These are phyloP conservation scores for Alloscopus bannaensis DNA, from an alignment of 2,888 invertebrate genomes.

Conservation along the genomic window DNA sequence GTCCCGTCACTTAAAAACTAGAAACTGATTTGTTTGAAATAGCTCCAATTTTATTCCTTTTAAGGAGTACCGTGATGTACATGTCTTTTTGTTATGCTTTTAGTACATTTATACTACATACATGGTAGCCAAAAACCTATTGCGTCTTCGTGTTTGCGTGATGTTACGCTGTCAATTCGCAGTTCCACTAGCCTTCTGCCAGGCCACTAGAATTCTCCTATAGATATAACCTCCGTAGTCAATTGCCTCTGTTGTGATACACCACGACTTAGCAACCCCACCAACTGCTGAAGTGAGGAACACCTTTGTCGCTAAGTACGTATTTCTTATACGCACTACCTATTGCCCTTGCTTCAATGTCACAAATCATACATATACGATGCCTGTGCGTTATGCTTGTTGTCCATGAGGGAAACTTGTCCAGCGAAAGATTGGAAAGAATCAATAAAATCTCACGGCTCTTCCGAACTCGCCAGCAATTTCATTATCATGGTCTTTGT, in stretches of 20 bases:
- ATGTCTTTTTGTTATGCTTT: no score
- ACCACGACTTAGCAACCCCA: slow-evolving; percentile 51
- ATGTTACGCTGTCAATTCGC: not conserved
- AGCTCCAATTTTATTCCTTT: no score
- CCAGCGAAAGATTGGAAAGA: no score
- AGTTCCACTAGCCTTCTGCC: slow-evolving; percentile 51
- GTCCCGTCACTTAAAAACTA: no score
- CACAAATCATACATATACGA: no score
- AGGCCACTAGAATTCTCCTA: slow-evolving; percentile 31
- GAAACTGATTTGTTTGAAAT: no score
- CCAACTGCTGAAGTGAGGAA: not conserved
- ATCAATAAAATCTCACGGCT: no score
- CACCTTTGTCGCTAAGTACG: not conserved
- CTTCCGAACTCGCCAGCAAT: no score
- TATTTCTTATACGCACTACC: not conserved
- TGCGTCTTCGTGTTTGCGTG: not conserved
- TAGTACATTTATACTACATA: no score
- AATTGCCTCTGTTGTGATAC: slow-evolving; percentile 54
- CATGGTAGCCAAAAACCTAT: not conserved
- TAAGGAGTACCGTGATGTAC: no score
- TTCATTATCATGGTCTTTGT: slow-evolving; percentile 38
- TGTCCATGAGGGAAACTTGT: no score
- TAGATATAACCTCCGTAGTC: no score
- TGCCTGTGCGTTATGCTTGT: not conserved
- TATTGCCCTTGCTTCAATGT: not conserved